Evolutionary conservation across 1,140 invertebrate species (phyloP).

Genomic region (Campoletis sonorensis): DNA sequence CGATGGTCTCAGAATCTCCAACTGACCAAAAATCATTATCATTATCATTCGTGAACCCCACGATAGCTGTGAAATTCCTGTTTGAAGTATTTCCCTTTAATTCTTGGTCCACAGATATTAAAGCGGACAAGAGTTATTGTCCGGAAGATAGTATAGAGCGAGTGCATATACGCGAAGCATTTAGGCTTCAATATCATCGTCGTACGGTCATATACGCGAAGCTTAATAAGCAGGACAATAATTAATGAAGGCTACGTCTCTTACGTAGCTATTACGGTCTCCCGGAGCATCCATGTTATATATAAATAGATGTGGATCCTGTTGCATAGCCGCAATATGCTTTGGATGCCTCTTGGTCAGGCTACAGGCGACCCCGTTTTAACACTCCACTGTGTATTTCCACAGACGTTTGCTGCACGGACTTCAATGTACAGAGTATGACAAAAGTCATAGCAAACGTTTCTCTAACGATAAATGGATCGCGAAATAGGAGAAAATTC

Average conservation of each 20-base stretch:
- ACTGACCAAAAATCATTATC: too few species aligned
- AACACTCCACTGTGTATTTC: conserved; percentile 11
- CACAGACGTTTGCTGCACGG: conserved; percentile 38
- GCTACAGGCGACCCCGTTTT: neutral
- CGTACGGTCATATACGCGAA: conserved; percentile 25
- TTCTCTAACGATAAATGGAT: too few species aligned
- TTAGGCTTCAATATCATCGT: conserved; percentile 40
- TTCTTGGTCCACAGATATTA: neutral
- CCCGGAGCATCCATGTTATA: conserved; percentile 25
- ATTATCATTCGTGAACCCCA: too few species aligned
- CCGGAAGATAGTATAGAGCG: conserved; percentile 4
- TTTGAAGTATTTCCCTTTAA: neutral
- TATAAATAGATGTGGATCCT: conserved; percentile 58
- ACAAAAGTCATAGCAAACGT: too few species aligned
- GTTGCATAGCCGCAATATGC: conserved; percentile 46
- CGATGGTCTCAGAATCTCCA: too few species aligned
- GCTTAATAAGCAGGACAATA: conserved; percentile 67
- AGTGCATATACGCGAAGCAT: neutral
- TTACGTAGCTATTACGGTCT: conserved; percentile 60
- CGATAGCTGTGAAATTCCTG: neutral
- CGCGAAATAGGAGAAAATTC: too few species aligned
- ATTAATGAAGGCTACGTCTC: conserved; percentile 67
- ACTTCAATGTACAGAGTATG: conserved; percentile 16
- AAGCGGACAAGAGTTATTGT: neutral
- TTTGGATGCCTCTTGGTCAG: conserved; percentile 40